Evolutionary conservation across 2,888 invertebrate genomes (phyloP).

Genomic region (Leptopilina myrica): DNA sequence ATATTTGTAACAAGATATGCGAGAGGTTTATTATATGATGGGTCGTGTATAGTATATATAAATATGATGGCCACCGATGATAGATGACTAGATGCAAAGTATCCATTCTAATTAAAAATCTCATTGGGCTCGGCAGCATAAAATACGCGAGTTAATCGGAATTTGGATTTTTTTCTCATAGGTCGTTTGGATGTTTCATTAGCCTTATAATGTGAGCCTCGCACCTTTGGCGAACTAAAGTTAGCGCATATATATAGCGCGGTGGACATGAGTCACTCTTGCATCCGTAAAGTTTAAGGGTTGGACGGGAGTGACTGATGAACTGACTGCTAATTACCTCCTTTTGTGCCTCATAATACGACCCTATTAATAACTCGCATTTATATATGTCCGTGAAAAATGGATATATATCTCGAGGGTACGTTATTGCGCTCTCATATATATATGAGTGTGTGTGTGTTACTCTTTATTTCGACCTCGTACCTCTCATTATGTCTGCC

Average conservation of each 20-base stretch:
- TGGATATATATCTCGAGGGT: conserved; percentile 63
- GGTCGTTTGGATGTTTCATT: conserved; percentile 66
- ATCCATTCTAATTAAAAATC: conserved; percentile 66
- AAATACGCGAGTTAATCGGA: conserved; percentile 68
- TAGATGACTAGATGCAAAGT: conserved; percentile 56
- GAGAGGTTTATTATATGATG: conserved; percentile 42
- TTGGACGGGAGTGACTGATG: conserved; percentile 71
- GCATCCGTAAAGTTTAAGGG: conserved; percentile 51
- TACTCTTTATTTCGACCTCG: conserved; percentile 42
- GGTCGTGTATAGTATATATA: conserved; percentile 43
- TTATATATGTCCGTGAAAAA: conserved; percentile 72
- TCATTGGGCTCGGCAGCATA: conserved; percentile 49
- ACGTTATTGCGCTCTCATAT: conserved; percentile 45
- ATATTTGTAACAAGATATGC: conserved; percentile 48
- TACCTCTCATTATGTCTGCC: conserved; percentile 45
- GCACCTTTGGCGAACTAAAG: conserved; percentile 58
- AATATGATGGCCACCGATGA: conserved; percentile 52
- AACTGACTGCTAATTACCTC: conserved; percentile 73
- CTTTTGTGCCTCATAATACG: conserved; percentile 70
- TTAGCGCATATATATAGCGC: background rate
- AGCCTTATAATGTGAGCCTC: conserved; percentile 69
- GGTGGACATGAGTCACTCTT: conserved; percentile 58
- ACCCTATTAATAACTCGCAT: conserved; percentile 73
- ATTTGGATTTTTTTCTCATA: conserved; percentile 53
- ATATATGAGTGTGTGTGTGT: conserved; percentile 44